These are phyloP conservation scores for Gymnocypris eckloni DNA, from an alignment of 2,797 vertebrate genomes.

Conservation along the genomic window DNA sequence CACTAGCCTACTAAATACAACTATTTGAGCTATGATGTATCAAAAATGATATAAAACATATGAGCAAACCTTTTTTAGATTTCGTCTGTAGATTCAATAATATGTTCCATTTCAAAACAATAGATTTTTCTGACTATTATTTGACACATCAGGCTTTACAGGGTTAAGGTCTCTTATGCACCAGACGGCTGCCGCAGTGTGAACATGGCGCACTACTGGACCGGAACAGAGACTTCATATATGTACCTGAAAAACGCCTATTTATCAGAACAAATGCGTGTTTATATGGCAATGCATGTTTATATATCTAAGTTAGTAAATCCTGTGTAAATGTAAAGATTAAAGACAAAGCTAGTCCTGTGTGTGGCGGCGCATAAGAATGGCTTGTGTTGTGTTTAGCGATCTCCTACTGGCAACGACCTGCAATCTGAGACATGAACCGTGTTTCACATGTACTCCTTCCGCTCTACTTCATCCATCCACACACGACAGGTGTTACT, in stretches of 20 bases:
- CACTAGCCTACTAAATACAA: background rate
- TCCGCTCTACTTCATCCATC: background rate
- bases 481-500: slow-evolving; percentile 12
- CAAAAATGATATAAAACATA: background rate
- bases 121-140: background rate
- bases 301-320: background rate
- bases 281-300: background rate
- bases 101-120: background rate
- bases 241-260: background rate
- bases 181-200: slow-evolving; percentile 29
- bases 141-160: background rate
- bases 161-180: slow-evolving; percentile 11
- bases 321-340: background rate
- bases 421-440: slow-evolving; percentile 40
- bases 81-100: background rate
- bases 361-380: background rate
- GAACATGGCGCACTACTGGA: slow-evolving; percentile 41
- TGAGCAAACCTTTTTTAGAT: background rate
- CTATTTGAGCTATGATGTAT: background rate
- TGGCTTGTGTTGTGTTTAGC: slow-evolving; percentile 70
- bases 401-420: slow-evolving; percentile 70
- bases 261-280: background rate
- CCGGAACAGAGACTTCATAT: background rate
- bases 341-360: background rate
- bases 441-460: background rate